A percentile compares a stretch with the other conserved stretches of the same genome.
Conservation (phyloP, 2,113 vertebrate species). For the Plectropomus leopardus region DNA sequence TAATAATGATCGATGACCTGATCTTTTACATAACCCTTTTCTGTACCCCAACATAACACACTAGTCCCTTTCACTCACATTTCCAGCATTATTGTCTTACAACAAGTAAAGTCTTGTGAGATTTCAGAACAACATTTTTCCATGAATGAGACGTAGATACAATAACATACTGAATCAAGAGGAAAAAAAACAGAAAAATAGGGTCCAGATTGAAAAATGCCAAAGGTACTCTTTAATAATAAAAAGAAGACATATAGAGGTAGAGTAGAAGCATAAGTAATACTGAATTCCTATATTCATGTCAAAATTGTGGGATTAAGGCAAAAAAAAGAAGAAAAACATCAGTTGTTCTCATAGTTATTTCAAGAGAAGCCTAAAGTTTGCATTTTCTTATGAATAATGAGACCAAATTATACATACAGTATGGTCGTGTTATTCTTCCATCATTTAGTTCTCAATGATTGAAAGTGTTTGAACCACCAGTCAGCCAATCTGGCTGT, state of each 20-base stretch:
- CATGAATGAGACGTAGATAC: too few relatives aligned
- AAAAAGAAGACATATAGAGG: rapidly evolving
- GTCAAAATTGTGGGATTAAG: neutral
- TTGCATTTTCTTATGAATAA: slow-evolving; percentile 22
- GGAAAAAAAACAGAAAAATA: too few relatives aligned
- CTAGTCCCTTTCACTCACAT: too few relatives aligned
- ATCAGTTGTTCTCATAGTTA: neutral
- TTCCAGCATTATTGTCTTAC: too few relatives aligned
- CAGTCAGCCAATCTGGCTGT: slow-evolving; percentile 50
- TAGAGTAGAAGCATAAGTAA: neutral
- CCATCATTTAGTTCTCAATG: slow-evolving; percentile 45
- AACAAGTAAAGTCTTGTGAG: too few relatives aligned
- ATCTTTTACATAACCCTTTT: too few relatives aligned
- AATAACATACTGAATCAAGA: too few relatives aligned
- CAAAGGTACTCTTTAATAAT: too few relatives aligned
- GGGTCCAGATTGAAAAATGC: too few relatives aligned
- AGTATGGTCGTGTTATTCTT: slow-evolving; percentile 13
- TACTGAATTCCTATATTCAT: neutral
- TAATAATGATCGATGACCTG: too few relatives aligned
- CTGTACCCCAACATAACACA: too few relatives aligned
- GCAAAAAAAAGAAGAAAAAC: neutral
- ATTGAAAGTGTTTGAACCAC: slow-evolving; percentile 51
- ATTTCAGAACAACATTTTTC: too few relatives aligned
- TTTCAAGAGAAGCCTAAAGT: neutral
- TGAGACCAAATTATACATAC: slow-evolving; percentile 14